phyloP scores from a whole-genome alignment of 2,113 vertebrate genomes.

The Hipposideros armiger region DNA sequence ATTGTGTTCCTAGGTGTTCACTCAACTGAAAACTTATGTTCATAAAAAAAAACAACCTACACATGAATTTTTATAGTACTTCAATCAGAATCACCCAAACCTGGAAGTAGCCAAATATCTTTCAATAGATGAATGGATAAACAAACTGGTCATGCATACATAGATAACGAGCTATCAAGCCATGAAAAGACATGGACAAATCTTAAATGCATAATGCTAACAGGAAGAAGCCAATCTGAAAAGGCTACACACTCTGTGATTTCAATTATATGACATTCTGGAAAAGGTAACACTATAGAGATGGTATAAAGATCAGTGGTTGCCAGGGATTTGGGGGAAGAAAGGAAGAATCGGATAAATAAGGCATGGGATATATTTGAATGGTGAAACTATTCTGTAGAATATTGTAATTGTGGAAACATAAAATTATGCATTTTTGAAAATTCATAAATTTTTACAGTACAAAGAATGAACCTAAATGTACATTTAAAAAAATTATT shows the following conservation, averaged over 20 bases:
- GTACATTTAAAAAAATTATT: background rate
- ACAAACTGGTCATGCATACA: background rate
- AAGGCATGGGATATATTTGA: background rate
- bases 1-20: background rate
- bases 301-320: background rate
- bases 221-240: background rate
- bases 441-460: background rate
- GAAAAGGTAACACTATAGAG: background rate
- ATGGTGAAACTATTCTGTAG: background rate
- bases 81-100: background rate
- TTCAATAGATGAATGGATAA: background rate
- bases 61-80: background rate
- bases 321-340: background rate
- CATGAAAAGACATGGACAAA: background rate
- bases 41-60: background rate
- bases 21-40: background rate
- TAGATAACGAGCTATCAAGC: background rate
- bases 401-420: background rate
- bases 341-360: background rate
- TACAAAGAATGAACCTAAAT: background rate
- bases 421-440: background rate
- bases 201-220: background rate
- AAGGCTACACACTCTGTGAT: background rate
- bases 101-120: background rate
- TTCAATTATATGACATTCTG: background rate